Evolutionary conservation across 2,113 vertebrate genomes (phyloP), one percentile per base, ranked within the genome.

Genomic region (Mohoua ochrocephala): DNA sequence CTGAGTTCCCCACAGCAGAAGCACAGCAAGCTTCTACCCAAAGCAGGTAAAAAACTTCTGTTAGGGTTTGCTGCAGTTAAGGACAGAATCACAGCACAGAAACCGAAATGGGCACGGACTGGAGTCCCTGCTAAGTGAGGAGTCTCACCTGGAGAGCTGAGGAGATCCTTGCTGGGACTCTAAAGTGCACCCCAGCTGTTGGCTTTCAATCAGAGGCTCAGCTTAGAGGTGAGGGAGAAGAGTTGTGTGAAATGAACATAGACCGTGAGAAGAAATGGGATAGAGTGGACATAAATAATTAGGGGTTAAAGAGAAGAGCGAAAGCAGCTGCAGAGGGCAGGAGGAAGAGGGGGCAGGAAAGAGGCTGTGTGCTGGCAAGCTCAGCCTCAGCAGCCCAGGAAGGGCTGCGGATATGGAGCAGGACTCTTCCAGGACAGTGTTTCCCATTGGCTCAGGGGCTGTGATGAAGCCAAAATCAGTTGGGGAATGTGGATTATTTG

Each of bases 11-110:
- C 9, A 10, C 37, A 54, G 42, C 28, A 70, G 33, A 71, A 68
- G 4, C 13, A 41, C 0, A 2, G 13, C 7, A 28, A 54, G 2
- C 28, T 42, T 26, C 16, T 42, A 30, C 30, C 13, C 23, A 61
- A 5, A 47, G 21, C 1, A 13, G 59, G 24, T 49, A 57, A 71
- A 76, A 68, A 5, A 7, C 1, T 16, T 68, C 24, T 71, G 1
- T 49, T 14, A 18, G 14, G 1, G 2, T 47, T 70, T 83, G 11
- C 20, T 54, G 39, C 10, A 42, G 23, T 27, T 76, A 57, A 45
- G 28, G 42, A 33, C 37, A 78, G 22, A 56, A 49, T 41, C 31
- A 26, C 7, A 41, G 26, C 27, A 27, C 12, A 81, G 33, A 74
- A 73, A 21, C 10, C 37, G 50, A 53, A 75, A 59, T 28, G 44